Evolutionary conservation across 2,797 vertebrate species (phyloP).

Genomic region (Poecilia gillii): DNA sequence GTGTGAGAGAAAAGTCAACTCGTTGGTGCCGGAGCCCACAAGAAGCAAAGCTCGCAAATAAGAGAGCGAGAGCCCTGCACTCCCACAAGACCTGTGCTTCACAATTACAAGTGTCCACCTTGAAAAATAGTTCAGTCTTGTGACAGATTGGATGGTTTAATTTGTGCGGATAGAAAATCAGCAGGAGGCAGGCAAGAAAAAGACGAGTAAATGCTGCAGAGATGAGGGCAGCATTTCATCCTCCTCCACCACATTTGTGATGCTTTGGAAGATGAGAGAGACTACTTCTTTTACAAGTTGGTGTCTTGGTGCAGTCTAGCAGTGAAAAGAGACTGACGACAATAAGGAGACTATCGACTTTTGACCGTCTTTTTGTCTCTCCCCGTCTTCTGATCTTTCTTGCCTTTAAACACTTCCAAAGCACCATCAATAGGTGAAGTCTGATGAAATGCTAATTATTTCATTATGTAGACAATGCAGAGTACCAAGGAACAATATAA

Average conservation of each 20-base stretch:
- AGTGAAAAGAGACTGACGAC: constrained; percentile 46
- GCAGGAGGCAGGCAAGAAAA: constrained; percentile 23
- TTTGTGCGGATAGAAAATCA: not conserved
- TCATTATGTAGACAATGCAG: constrained; percentile 70
- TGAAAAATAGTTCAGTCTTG: constrained; percentile 3
- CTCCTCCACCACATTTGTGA: constrained; percentile 40
- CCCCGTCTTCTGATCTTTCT: constrained; percentile 23
- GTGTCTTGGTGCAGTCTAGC: constrained; percentile 46
- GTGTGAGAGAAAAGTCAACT: constrained; percentile 63
- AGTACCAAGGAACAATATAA: constrained; percentile 40
- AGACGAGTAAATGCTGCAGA: constrained; percentile 28
- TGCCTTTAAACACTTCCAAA: constrained; percentile 27
- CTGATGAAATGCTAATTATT: constrained; percentile 75
- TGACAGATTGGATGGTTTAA: not conserved
- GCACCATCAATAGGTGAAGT: constrained; percentile 60
- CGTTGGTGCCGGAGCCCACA: constrained; percentile 47
- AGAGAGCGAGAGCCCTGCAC: constrained; percentile 13
- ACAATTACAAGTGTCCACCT: constrained; percentile 29
- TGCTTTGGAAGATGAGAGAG: constrained; percentile 42
- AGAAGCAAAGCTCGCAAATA: constrained; percentile 40
- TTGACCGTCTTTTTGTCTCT: not conserved
- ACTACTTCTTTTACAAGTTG: constrained; percentile 52
- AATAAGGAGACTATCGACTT: constrained; percentile 34
- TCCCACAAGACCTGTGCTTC: constrained; percentile 25
- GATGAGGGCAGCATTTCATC: constrained; percentile 16